Conservation (phyloP, 2,797 vertebrate species). For the Sebastes cheni region DNA sequence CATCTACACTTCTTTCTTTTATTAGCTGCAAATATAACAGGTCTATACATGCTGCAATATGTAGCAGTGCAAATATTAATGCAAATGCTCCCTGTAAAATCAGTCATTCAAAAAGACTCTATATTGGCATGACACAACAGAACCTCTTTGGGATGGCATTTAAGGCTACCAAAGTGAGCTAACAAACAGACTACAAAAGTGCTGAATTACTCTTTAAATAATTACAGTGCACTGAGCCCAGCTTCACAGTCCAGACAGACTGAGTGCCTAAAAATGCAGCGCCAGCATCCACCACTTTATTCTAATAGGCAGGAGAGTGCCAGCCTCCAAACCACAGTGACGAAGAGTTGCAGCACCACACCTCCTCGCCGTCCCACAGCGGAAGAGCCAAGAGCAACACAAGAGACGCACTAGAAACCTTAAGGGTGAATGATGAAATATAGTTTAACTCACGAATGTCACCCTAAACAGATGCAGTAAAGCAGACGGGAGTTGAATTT, state of each 20-base stretch:
- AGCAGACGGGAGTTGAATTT: background rate
- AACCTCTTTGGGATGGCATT: background rate
- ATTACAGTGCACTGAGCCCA: slow-evolving; percentile 60
- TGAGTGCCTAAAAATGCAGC: slow-evolving; percentile 59
- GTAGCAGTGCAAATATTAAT: background rate
- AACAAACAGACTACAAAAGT: slow-evolving; percentile 49
- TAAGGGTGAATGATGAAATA: background rate
- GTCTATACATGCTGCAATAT: background rate
- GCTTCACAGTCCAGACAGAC: slow-evolving; percentile 55
- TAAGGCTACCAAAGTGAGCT: slow-evolving; percentile 26
- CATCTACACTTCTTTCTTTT: background rate
- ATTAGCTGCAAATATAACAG: background rate
- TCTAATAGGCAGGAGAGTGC: slow-evolving; percentile 54
- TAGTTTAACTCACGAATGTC: background rate
- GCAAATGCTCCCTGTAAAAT: background rate
- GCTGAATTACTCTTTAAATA: slow-evolving; percentile 64
- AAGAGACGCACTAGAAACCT: background rate
- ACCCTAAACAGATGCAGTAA: slow-evolving; percentile 12
- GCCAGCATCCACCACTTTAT: slow-evolving; percentile 58
- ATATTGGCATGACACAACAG: background rate
- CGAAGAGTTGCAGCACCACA: slow-evolving; percentile 27
- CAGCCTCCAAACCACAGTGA: slow-evolving; percentile 60
- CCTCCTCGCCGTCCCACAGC: background rate
- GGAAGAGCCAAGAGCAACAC: slow-evolving; percentile 5
- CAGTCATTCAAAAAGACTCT: background rate